Evolutionary conservation across 2,797 vertebrate species (phyloP).

Genomic region (Enoplosus armatus): DNA sequence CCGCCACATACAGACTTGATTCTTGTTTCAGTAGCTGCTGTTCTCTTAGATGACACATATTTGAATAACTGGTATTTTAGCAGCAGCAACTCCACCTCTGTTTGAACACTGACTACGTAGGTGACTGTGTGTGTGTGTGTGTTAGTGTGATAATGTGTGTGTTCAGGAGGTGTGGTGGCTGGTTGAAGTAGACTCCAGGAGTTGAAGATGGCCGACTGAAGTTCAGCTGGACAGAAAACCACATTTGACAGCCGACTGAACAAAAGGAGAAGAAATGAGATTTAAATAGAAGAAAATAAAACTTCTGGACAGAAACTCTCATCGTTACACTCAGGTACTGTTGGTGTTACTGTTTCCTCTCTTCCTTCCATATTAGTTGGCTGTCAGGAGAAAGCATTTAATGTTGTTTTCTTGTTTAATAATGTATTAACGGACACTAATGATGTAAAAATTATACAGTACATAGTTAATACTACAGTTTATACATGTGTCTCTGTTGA

Average conservation of each 20-base stretch:
- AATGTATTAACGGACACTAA: no score
- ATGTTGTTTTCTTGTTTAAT: background rate
- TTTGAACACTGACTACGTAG: constrained; percentile 56
- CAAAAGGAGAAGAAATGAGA: constrained; percentile 50
- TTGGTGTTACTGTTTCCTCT: background rate
- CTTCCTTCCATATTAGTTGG: background rate
- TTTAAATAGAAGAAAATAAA: background rate
- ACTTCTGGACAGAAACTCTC: constrained; percentile 2
- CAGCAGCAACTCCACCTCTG: constrained; percentile 66
- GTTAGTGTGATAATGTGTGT: constrained; percentile 66
- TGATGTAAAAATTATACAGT: no score
- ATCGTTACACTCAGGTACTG: constrained; percentile 37
- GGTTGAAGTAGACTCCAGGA: background rate
- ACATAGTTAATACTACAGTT: background rate
- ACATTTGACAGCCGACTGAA: constrained; percentile 30
- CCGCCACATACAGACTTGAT: background rate
- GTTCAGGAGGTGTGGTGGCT: constrained; percentile 71
- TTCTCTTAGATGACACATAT: constrained; percentile 4
- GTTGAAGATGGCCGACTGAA: constrained; percentile 36
- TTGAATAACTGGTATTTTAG: constrained; percentile 41
- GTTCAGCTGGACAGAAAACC: background rate
- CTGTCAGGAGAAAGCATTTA: background rate
- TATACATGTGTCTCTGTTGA: background rate
- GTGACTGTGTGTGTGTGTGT: constrained; percentile 24
- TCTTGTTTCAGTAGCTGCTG: background rate